A percentile compares a stretch with the other conserved stretches of the same genome.
phyloP scores from a whole-genome alignment of 2,797 vertebrate genomes.

The Gymnoscopelus microlampas region DNA sequence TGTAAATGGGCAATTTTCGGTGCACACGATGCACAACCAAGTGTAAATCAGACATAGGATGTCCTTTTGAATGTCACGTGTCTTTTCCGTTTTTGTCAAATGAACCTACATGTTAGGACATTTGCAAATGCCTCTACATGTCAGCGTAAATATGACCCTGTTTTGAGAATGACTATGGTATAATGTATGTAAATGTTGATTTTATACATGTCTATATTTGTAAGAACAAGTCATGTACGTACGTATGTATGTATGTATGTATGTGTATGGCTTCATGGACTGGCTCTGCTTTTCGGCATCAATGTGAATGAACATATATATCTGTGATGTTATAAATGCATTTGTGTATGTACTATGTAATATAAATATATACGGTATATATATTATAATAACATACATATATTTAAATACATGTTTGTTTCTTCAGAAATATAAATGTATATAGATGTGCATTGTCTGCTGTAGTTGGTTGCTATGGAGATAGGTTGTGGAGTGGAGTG shows the following conservation, averaged over 20 bases:
- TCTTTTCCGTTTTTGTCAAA: conserved; percentile 4
- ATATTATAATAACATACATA: neutral
- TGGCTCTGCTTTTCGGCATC: conserved; percentile 64
- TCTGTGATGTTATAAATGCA: conserved; percentile 37
- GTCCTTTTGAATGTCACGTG: conserved; percentile 18
- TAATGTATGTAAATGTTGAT: conserved; percentile 44
- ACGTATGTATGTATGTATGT: no score
- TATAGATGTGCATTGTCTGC: conserved; percentile 24
- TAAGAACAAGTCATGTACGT: no score
- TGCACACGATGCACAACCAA: no score
- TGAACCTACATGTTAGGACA: conserved; percentile 44
- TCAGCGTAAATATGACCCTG: conserved; percentile 23
- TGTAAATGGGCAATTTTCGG: no score
- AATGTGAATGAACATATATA: conserved; percentile 40
- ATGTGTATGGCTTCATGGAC: conserved; percentile 56
- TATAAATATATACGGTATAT: neutral
- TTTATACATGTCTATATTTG: conserved; percentile 17
- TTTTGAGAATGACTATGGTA: conserved; percentile 46
- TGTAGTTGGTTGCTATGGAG: conserved; percentile 70
- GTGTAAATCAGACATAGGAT: conserved; percentile 28
- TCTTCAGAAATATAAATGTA: neutral
- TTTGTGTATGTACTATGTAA: conserved; percentile 50
- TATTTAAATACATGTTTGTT: neutral
- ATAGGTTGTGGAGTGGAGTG: conserved; percentile 48
- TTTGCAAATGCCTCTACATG: conserved; percentile 44